Percentiles rank a stretch among this genome's conserved stretches.
Conservation (phyloP, 2,888 invertebrate species). For the Tetropium fuscum region DNA sequence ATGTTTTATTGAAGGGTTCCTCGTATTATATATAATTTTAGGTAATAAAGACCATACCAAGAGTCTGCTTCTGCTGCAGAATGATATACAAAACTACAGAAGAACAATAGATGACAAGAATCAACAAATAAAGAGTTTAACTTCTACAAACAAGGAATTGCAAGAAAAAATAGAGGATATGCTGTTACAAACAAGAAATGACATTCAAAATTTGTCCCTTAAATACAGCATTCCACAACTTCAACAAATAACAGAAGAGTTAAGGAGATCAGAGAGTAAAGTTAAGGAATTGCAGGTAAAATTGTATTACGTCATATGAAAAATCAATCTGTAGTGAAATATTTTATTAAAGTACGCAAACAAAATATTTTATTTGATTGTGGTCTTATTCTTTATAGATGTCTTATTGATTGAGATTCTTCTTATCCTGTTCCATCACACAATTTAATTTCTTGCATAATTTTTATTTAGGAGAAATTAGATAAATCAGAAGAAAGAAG, state of each 20-base stretch:
- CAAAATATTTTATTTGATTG: too few species aligned
- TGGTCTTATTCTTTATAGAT: too few species aligned
- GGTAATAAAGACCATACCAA: conserved; percentile 49
- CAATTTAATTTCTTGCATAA: too few species aligned
- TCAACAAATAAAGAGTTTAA: conserved; percentile 51
- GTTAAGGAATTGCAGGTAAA: conserved; percentile 48
- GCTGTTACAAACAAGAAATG: conserved; percentile 54
- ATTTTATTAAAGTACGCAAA: too few species aligned
- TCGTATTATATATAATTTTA: too few species aligned
- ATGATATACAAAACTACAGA: conserved; percentile 52
- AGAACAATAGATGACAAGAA: conserved; percentile 52
- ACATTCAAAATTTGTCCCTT: conserved; percentile 54
- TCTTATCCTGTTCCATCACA: too few species aligned
- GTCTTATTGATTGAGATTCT: too few species aligned
- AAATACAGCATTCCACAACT: conserved; percentile 57
- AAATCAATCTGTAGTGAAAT: too few species aligned
- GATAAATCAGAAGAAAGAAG: conserved; percentile 42
- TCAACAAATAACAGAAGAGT: conserved; percentile 55
- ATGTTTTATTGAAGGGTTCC: too few species aligned
- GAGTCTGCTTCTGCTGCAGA: conserved; percentile 50
- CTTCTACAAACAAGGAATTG: conserved; percentile 52
- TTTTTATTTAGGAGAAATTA: conserved; percentile 31
- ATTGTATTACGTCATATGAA: too few species aligned
- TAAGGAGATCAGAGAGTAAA: conserved; percentile 49
- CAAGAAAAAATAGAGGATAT: conserved; percentile 57